phyloP scores from a whole-genome alignment of 2,113 vertebrate species.

The Xenotilapia longispinis region DNA sequence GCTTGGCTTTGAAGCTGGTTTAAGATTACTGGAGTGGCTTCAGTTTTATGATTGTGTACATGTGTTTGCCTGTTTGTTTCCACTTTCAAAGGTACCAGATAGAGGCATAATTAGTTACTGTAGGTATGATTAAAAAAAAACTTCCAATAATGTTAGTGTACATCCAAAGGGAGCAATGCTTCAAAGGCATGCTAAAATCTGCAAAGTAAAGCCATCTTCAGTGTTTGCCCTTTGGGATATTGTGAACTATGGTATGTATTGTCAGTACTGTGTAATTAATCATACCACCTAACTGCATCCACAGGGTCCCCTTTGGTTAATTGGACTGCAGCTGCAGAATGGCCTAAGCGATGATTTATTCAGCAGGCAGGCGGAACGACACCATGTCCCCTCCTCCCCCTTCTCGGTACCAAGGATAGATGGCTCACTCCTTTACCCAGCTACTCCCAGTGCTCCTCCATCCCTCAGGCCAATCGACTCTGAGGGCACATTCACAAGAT shows the following conservation, averaged over 20 bases:
- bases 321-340: slow-evolving; percentile 61
- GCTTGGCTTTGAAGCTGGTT: neutral
- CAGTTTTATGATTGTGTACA: neutral
- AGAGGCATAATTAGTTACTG: neutral
- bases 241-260: slow-evolving; percentile 35
- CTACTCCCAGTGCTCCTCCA: slow-evolving; percentile 7
- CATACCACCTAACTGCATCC: slow-evolving; percentile 53
- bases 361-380: slow-evolving; percentile 37
- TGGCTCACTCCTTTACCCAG: slow-evolving; percentile 19
- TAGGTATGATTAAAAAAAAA: neutral
- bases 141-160: neutral
- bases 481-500: slow-evolving; percentile 22
- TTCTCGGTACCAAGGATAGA: slow-evolving; percentile 35
- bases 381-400: neutral
- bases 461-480: slow-evolving; percentile 44
- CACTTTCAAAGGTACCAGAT: neutral
- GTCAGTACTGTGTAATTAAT: slow-evolving; percentile 62
- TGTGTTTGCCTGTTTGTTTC: neutral
- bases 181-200: slow-evolving; percentile 9
- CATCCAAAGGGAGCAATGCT: slow-evolving; percentile 1
- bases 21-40: neutral
- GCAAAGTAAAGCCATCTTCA: slow-evolving; percentile 6
- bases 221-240: slow-evolving; percentile 35
- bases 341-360: slow-evolving; percentile 62
- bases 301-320: slow-evolving; percentile 59